These are phyloP conservation scores for Nyleta sp. DNA, from an alignment of 2,888 invertebrate genomes.

Conservation along the genomic window DNA sequence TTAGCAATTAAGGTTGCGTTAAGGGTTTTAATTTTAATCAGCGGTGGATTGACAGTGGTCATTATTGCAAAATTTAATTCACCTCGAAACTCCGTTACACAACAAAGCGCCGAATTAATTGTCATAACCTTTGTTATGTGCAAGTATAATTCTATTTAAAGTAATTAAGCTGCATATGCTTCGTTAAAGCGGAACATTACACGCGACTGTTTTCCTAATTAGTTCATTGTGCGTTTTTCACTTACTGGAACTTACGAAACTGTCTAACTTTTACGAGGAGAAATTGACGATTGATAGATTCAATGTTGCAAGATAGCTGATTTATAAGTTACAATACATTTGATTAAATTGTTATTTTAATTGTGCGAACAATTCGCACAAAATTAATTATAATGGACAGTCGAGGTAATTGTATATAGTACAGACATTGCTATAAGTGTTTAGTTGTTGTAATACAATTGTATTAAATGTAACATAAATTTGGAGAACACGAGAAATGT, in stretches of 20 bases:
- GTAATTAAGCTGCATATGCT: constrained; percentile 19
- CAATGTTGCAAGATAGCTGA: neutral
- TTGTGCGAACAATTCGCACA: neutral
- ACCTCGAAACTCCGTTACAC: constrained; percentile 14
- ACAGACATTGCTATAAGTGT: neutral
- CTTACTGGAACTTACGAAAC: constrained; percentile 11
- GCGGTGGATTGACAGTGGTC: neutral
- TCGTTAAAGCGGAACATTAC: constrained; percentile 9
- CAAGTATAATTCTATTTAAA: constrained; percentile 26
- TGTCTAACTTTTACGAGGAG: constrained; percentile 2
- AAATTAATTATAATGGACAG: constrained; percentile 11
- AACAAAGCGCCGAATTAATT: constrained; percentile 22
- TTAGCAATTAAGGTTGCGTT: neutral
- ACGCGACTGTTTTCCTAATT: constrained; percentile 25
- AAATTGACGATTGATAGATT: neutral
- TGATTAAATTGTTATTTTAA: neutral
- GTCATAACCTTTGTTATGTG: constrained; percentile 21
- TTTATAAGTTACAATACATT: neutral
- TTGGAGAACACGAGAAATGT: no score
- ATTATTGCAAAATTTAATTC: constrained; percentile 6
- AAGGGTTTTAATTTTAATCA: constrained; percentile 4
- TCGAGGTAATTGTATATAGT: neutral
- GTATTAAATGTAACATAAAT: no score
- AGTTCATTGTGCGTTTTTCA: constrained; percentile 13
- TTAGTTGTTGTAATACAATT: no score